These are phyloP conservation scores for Mormyrus lacerda DNA, from an alignment of 2,113 vertebrate genomes.

Conservation along the genomic window DNA sequence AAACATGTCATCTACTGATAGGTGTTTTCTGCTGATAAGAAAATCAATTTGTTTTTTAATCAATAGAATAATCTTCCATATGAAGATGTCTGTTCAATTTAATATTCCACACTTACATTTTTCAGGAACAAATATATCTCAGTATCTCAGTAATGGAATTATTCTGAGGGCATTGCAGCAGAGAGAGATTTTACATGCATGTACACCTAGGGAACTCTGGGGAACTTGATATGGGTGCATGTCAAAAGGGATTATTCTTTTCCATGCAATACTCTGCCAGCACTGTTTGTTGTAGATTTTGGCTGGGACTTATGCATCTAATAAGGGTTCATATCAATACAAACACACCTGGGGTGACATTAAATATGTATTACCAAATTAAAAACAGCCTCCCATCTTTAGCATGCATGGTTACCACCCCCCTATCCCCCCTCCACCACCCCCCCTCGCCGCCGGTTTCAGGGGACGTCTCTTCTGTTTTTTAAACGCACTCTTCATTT, in stretches of 20 bases:
- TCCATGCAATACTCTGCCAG: background rate
- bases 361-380: constrained; percentile 49
- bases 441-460: background rate
- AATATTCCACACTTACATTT: background rate
- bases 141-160: background rate
- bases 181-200: background rate
- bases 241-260: constrained; percentile 7
- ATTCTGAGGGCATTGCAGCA: background rate
- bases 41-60: constrained; percentile 10
- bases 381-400: constrained; percentile 36
- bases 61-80: background rate
- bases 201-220: background rate
- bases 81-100: background rate
- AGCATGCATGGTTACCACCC: constrained; percentile 39
- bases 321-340: constrained; percentile 37
- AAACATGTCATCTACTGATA: background rate
- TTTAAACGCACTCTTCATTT: constrained; percentile 36
- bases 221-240: background rate
- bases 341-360: constrained; percentile 35
- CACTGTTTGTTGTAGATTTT: constrained; percentile 17
- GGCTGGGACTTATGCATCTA: constrained; percentile 4
- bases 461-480: constrained; percentile 35
- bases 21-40: background rate
- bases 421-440: background rate
- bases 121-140: constrained; percentile 10